Conservation (phyloP, 2,888 invertebrate species). For the Anodontia alba region DNA sequence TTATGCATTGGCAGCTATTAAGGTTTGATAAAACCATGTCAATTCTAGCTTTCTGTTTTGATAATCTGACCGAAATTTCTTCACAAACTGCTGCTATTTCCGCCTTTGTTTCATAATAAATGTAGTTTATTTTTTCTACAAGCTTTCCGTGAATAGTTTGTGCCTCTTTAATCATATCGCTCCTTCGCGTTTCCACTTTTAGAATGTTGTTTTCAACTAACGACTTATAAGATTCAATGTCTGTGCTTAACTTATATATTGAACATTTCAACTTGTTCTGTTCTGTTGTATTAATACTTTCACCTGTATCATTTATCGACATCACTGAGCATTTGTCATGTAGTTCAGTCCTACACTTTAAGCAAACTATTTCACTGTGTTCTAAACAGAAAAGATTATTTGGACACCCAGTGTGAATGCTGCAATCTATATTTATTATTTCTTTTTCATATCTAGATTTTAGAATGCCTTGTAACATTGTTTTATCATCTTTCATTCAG, state of each 20-base stretch:
- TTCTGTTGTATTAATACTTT: not conserved
- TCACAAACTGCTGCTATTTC: conserved; percentile 1
- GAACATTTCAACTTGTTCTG: not conserved
- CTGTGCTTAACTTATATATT: not conserved
- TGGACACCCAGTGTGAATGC: not conserved
- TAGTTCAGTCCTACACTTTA: not conserved
- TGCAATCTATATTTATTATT: not conserved
- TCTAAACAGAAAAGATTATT: not conserved
- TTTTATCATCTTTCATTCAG: too few relatives aligned
- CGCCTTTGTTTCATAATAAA: not conserved
- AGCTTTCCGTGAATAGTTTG: not conserved
- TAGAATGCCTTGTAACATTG: too few relatives aligned
- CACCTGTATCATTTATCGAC: not conserved
- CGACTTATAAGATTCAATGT: not conserved
- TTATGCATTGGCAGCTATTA: not conserved
- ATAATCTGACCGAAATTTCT: not conserved
- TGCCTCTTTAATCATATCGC: not conserved
- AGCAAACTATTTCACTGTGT: not conserved
- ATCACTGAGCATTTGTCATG: not conserved
- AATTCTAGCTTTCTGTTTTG: not conserved
- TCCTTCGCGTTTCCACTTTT: not conserved
- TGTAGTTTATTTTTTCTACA: not conserved
- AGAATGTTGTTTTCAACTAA: not conserved
- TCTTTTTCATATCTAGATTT: too few relatives aligned
- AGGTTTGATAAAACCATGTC: not conserved